Percentiles rank a stretch among this genome's conserved stretches.
These are phyloP conservation scores for Zaprionus gabonicus DNA, from an alignment of 1,140 invertebrate genomes.

Conservation along the genomic window DNA sequence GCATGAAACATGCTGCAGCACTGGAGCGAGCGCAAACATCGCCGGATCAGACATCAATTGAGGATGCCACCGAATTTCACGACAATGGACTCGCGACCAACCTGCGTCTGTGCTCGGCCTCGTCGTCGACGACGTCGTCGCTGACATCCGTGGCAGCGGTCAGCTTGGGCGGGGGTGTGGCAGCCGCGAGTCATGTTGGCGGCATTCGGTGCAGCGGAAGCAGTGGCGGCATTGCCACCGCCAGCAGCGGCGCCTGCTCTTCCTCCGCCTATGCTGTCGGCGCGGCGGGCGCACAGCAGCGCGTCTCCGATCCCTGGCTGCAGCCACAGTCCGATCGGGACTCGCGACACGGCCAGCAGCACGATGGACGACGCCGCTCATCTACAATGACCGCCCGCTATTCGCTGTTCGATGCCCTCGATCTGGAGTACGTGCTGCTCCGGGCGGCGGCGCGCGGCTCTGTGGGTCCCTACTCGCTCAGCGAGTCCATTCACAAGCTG, in stretches of 20 bases:
- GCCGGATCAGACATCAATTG: constrained; percentile 83
- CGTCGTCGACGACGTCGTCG: constrained; percentile 87
- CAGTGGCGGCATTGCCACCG: constrained; percentile 60
- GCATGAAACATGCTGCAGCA: constrained; percentile 85
- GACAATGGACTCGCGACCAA: constrained; percentile 78
- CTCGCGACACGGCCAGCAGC: constrained; percentile 59
- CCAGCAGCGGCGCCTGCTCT: constrained; percentile 68
- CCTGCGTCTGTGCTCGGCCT: constrained; percentile 81
- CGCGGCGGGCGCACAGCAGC: constrained; percentile 85
- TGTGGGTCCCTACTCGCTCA: constrained; percentile 89
- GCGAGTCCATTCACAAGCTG: constrained; percentile 90
- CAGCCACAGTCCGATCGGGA: constrained; percentile 82
- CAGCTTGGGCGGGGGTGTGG: constrained; percentile 75
- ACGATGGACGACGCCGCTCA: constrained; percentile 82
- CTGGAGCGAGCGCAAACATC: constrained; percentile 82
- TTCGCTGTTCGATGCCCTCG: constrained; percentile 89
- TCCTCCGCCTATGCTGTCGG: constrained; percentile 80
- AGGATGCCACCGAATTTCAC: constrained; percentile 82
- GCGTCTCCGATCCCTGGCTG: constrained; percentile 84
- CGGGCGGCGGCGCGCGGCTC: constrained; percentile 89
- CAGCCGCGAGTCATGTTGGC: constrained; percentile 74
- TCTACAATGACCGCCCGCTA: constrained; percentile 87
- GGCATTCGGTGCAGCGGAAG: constrained; percentile 49
- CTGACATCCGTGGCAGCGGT: constrained; percentile 86
- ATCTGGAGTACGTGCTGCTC: constrained; percentile 89